Evolutionary conservation across 2,113 vertebrate genomes (phyloP).

Genomic region (Periophthalmus modestus): DNA sequence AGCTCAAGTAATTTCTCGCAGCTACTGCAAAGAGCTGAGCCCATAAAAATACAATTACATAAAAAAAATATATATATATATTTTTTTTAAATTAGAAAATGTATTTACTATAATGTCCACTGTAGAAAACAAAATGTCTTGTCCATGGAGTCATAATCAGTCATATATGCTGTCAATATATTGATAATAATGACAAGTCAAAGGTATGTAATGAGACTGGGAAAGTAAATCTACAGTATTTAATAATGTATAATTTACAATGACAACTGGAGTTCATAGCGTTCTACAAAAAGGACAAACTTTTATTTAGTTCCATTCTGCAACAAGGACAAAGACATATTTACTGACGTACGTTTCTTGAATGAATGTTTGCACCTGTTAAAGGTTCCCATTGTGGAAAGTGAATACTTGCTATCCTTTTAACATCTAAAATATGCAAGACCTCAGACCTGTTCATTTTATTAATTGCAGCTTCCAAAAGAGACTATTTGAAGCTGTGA

Average conservation of each 20-base stretch:
- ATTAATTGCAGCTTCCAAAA: slow-evolving; percentile 30
- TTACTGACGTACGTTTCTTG: no score
- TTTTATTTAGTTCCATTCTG: background rate
- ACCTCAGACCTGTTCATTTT: background rate
- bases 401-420: background rate
- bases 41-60: no score
- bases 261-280: background rate
- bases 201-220: background rate
- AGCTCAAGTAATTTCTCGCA: slow-evolving; percentile 46
- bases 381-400: background rate
- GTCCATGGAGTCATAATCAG: no score
- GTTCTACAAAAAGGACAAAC: background rate
- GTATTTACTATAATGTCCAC: no score
- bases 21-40: slow-evolving; percentile 29
- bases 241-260: background rate
- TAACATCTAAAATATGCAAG: background rate
- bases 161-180: background rate
- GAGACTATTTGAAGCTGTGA: slow-evolving; percentile 21
- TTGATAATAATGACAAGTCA: background rate
- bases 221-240: background rate
- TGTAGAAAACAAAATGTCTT: background rate
- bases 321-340: no score
- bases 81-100: no score
- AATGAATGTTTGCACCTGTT: background rate
- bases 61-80: no score